These are phyloP conservation scores for Labeo rohita DNA, from an alignment of 2,113 vertebrate genomes.

Conservation along the genomic window DNA sequence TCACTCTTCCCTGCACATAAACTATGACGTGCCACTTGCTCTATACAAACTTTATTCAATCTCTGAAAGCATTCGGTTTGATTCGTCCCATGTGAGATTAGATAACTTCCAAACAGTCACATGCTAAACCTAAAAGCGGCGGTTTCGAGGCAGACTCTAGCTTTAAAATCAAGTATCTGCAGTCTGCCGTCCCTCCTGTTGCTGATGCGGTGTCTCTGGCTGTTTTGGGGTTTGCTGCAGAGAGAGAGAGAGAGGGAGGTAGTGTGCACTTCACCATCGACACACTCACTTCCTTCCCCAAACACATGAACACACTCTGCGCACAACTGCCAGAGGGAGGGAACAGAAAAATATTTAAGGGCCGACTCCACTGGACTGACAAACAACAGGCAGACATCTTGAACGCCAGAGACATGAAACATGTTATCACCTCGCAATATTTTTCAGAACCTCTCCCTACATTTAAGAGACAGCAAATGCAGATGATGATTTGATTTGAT, in stretches of 20 bases:
- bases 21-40: background rate
- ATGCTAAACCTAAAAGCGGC: conserved; percentile 45
- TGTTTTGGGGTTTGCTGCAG: conserved; percentile 37
- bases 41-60: conserved; percentile 4
- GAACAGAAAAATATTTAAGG: conserved; percentile 33
- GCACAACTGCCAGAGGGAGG: conserved; percentile 39
- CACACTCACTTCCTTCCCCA: conserved; percentile 40
- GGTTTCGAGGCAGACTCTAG: background rate
- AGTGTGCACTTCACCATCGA: conserved; percentile 13
- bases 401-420: background rate
- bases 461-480: background rate
- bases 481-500: background rate
- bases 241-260: conserved; percentile 7
- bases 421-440: background rate
- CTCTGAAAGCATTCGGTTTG: background rate
- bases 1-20: background rate
- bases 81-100: conserved; percentile 21
- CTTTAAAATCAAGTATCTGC: conserved; percentile 32
- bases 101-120: conserved; percentile 1
- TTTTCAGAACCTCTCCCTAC: background rate
- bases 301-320: conserved; percentile 61
- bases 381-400: conserved; percentile 37
- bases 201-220: conserved; percentile 30
- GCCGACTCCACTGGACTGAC: conserved; percentile 21
- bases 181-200: conserved; percentile 24